A percentile compares a stretch with the other conserved stretches of the same genome.
phyloP scores from a whole-genome alignment of 2,113 vertebrate genomes.

The Tragelaphus scriptus region DNA sequence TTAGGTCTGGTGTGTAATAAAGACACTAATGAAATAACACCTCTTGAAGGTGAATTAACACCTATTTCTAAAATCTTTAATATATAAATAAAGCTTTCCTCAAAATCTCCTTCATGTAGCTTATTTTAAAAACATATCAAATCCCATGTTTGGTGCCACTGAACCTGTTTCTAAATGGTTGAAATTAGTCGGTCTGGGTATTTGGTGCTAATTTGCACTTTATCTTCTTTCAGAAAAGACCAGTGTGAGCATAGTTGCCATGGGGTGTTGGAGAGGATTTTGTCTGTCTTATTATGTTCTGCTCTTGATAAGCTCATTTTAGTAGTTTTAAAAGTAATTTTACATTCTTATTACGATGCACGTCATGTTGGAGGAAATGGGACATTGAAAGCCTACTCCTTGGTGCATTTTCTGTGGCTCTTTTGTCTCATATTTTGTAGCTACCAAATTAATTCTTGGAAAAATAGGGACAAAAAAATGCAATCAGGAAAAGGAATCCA shows the following conservation, averaged over 20 bases:
- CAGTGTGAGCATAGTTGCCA: background rate
- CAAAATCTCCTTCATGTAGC: background rate
- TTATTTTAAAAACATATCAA: background rate
- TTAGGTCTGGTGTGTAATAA: background rate
- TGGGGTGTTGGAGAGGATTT: background rate
- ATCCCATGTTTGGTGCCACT: background rate
- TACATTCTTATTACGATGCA: background rate
- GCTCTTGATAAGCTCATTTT: constrained; percentile 20
- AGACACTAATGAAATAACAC: background rate
- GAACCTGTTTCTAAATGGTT: background rate
- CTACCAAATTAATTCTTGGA: constrained; percentile 40
- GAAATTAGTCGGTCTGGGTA: background rate
- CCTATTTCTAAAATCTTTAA: background rate
- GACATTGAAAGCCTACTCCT: background rate
- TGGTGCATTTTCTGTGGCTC: background rate
- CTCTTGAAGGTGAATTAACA: background rate
- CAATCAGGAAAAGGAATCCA: constrained; percentile 17
- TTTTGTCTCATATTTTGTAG: background rate
- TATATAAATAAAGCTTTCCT: background rate
- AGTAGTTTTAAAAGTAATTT: constrained; percentile 17
- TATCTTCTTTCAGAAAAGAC: background rate
- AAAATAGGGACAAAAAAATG: constrained; percentile 37
- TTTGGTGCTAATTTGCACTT: background rate
- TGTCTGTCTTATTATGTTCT: background rate
- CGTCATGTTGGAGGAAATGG: background rate